Conservation (phyloP, 2,888 invertebrate genomes). For the Uloborus plumipes region DNA sequence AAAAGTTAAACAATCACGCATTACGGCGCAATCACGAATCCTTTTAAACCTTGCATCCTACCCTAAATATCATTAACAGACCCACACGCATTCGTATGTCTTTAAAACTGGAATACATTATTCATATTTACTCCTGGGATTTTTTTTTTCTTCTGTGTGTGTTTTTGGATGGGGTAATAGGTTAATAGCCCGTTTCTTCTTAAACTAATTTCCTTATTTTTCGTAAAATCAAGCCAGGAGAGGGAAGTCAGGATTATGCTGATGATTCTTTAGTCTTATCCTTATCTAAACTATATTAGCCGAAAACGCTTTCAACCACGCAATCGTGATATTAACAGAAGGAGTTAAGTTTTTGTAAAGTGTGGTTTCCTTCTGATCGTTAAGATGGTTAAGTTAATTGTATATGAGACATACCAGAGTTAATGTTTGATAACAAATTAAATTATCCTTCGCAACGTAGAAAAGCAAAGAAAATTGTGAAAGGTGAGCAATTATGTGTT, state of each 20-base stretch:
- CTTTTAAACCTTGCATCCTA: slow-evolving; percentile 36
- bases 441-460: no score
- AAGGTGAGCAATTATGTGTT: no score
- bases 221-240: slow-evolving; percentile 15
- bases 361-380: no score
- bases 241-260: slow-evolving; percentile 21
- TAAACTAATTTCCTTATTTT: slow-evolving; percentile 54
- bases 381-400: no score
- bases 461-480: no score
- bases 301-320: slow-evolving; percentile 27
- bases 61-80: slow-evolving; percentile 56
- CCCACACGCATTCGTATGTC: slow-evolving; percentile 19
- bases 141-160: slow-evolving; percentile 20
- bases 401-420: no score
- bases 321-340: slow-evolving; percentile 44
- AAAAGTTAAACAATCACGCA: slow-evolving; percentile 62
- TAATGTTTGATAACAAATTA: no score
- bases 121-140: slow-evolving; percentile 51
- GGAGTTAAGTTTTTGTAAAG: neutral
- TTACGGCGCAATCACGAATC: slow-evolving; percentile 14
- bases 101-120: slow-evolving; percentile 34
- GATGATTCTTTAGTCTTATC: slow-evolving; percentile 21
- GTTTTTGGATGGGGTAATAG: slow-evolving; percentile 13
- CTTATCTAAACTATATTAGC: slow-evolving; percentile 18
- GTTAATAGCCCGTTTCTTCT: slow-evolving; percentile 41